phyloP scores from a whole-genome alignment of 2,888 invertebrate species.

The Gymnoscelis rufifasciata region DNA sequence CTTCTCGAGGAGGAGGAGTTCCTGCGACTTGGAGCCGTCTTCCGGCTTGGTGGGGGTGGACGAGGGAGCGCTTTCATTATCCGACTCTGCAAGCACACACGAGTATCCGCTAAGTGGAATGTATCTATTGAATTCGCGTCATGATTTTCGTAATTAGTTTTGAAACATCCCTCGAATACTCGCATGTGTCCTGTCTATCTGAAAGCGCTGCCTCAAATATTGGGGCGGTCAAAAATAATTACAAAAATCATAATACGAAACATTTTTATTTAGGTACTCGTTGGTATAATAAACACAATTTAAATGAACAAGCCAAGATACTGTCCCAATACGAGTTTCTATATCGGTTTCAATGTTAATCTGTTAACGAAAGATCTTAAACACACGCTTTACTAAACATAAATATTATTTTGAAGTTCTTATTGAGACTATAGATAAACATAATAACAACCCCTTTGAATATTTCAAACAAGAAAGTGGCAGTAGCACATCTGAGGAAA shows the following conservation, averaged over 20 bases:
- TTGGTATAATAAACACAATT: constrained; percentile 77
- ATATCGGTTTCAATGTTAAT: constrained; percentile 62
- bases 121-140: constrained; percentile 31
- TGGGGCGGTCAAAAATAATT: constrained; percentile 73
- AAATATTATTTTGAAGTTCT: constrained; percentile 65
- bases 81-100: constrained; percentile 89
- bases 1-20: constrained; percentile 83
- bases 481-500: constrained; percentile 18
- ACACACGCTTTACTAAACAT: constrained; percentile 64
- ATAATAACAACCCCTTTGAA: constrained; percentile 69
- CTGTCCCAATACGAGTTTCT: constrained; percentile 62
- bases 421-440: constrained; percentile 69
- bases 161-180: constrained; percentile 53
- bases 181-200: constrained; percentile 71
- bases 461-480: constrained; percentile 55
- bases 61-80: constrained; percentile 85
- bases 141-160: constrained; percentile 78
- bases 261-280: constrained; percentile 71
- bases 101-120: constrained; percentile 51
- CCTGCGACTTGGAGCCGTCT: constrained; percentile 79
- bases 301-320: constrained; percentile 73
- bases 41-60: constrained; percentile 77
- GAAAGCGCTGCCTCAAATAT: constrained; percentile 54
- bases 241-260: constrained; percentile 78
- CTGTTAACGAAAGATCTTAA: constrained; percentile 65